Percentiles rank a stretch among this genome's conserved stretches.
These are phyloP conservation scores for Ceyx cyanopectus DNA, from an alignment of 2,113 vertebrate species.

Conservation along the genomic window DNA sequence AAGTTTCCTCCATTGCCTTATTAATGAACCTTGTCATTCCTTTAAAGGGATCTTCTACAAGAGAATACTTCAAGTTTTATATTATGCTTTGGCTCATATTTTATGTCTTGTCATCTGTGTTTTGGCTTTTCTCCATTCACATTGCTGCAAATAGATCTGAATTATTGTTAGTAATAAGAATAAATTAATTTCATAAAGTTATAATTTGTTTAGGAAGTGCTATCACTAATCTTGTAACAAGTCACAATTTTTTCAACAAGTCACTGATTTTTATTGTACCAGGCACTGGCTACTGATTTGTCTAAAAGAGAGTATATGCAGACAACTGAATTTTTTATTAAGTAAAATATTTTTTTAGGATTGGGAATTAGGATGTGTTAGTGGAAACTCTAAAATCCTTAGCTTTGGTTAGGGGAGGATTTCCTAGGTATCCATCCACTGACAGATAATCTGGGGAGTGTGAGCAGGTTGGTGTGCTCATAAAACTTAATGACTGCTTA, in stretches of 20 bases:
- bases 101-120: not conserved
- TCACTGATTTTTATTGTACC: no score
- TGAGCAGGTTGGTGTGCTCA: rapidly evolving
- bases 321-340: no score
- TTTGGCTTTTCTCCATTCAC: not conserved
- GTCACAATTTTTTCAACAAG: no score
- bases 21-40: constrained; percentile 16
- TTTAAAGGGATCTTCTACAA: not conserved
- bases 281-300: no score
- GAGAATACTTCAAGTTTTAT: not conserved
- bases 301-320: no score
- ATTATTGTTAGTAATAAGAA: constrained; percentile 1
- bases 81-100: not conserved
- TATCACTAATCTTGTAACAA: no score
- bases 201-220: no score
- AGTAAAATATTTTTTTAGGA: no score
- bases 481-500: not conserved
- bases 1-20: not conserved
- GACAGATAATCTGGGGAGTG: not conserved
- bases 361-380: no score
- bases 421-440: not conserved
- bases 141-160: not conserved
- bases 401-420: not conserved
- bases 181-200: constrained; percentile 1
- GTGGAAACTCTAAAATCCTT: not conserved